phyloP scores from a whole-genome alignment of 2,797 vertebrate species.

The Rhabdomys pumilio region DNA sequence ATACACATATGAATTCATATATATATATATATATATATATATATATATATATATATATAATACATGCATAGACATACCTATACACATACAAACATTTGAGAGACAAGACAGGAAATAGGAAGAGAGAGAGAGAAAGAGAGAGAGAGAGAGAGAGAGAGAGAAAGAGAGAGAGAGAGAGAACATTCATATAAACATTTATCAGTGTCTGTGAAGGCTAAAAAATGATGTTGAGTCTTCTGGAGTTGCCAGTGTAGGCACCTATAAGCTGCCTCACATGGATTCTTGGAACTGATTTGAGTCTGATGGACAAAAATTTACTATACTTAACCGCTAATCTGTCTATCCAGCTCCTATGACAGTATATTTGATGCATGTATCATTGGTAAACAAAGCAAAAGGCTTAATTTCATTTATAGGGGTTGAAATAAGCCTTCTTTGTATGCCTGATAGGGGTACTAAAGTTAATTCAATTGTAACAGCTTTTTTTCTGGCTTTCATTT shows the following conservation, averaged over 20 bases:
- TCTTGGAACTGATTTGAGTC: not conserved
- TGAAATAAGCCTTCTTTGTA: not conserved
- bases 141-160: not conserved
- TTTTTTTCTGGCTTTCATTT: slow-evolving; percentile 32
- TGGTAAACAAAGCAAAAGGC: not conserved
- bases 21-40: too few relatives aligned
- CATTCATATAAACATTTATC: not conserved
- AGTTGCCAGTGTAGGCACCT: not conserved
- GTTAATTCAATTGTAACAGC: not conserved
- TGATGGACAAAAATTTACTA: not conserved
- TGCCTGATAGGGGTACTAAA: not conserved
- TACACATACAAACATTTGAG: not conserved
- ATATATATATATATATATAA: too few relatives aligned
- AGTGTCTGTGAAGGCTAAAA: too few relatives aligned
- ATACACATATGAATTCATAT: too few relatives aligned
- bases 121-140: not conserved
- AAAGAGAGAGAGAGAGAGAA: not conserved
- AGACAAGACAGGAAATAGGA: not conserved
- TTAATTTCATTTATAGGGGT: not conserved
- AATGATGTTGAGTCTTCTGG: not conserved
- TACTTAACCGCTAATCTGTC: not conserved
- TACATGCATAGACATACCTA: not conserved
- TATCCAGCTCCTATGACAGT: not conserved
- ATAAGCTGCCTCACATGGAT: not conserved
- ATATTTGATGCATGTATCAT: not conserved